Base-by-base conservation (phyloP, 2,797 vertebrate genomes). In the Pseudopleuronectes americanus region DNA sequence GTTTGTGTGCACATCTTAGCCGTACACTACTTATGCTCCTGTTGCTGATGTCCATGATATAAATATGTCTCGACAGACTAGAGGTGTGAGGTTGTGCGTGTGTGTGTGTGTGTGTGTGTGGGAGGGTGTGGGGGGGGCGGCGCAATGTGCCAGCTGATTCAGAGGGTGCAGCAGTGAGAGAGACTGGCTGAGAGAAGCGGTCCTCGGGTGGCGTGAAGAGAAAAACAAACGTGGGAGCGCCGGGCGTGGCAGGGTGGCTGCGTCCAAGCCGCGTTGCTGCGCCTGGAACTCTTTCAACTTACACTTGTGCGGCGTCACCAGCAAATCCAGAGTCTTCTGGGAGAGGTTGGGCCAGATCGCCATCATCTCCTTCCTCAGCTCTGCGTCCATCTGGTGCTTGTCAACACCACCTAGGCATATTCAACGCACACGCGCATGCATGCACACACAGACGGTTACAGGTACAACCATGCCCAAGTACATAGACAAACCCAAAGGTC, bases 341-440 rank as follows among this genome's bases (percentile, higher is more conserved):
- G 97, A 98, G 68, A 98, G 93, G 89, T 98, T 97, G 86, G 96
- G 96, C 97, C 97, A 98, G 89, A 98, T 98, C 17, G 97, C 97
- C 95, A 97, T 97, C 96, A 98, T 98, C 89, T 98, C 97, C 84
- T 98, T 98, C 84, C 97, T 92, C 56, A 98, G 92, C 85, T 98
- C 97, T 0, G 96, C 94, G 1, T 98, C 97, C 96, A 98, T 98
- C 92, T 98, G 97, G 89, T 98, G 97, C 83, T 98, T 98, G 93
- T 98, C 97, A 0, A 96, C 66, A 26, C 91, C 93, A 67, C 90
- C 92, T 93, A 57, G 21, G 67, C 43, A 66, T 31, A 72, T 74
- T 68, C 36, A 79, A 81, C 54, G 48, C 57, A 62, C 53, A 55
- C 57, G 49, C 68, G 67, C 53, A 64, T 74, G 53, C 31, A 72